Evolutionary conservation across 2,113 vertebrate genomes (phyloP).

Genomic region (Elaphurus davidianus): DNA sequence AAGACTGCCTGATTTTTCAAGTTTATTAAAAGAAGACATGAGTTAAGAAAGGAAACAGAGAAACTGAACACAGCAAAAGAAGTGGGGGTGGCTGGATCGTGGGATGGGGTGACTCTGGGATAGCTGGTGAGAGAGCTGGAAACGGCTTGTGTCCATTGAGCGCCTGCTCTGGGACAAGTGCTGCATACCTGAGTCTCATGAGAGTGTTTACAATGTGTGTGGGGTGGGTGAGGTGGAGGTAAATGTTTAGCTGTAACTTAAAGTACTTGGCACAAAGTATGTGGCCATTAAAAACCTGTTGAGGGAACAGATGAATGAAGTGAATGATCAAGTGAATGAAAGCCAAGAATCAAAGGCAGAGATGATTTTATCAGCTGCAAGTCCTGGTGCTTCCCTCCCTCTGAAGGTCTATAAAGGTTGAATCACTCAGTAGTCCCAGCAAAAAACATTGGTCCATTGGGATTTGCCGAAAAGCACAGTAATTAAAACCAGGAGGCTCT

Average conservation of each 20-base stretch:
- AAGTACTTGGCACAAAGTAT: not conserved
- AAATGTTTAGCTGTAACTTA: not conserved
- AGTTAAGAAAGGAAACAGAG: constrained; percentile 17
- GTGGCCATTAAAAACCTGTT: not conserved
- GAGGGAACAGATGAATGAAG: not conserved
- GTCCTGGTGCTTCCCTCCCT: not conserved
- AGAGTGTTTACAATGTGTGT: not conserved
- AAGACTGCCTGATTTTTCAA: not conserved
- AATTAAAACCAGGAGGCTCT: constrained; percentile 4
- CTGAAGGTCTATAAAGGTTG: not conserved
- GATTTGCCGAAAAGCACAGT: not conserved
- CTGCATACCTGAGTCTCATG: not conserved
- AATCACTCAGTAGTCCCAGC: not conserved
- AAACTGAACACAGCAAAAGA: not conserved
- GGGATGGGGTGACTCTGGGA: not conserved
- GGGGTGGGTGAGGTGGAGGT: not conserved
- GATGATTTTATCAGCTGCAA: not conserved
- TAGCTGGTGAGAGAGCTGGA: not conserved
- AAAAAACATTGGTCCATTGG: not conserved
- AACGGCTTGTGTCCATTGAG: not conserved
- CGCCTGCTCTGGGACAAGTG: not conserved
- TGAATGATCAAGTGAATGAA: not conserved
- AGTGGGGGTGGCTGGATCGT: not conserved
- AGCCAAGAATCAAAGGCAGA: not conserved
- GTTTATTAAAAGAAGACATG: not conserved